These are phyloP conservation scores for Euphonia xanthogaster DNA, from an alignment of 2,797 vertebrate species.

Conservation along the genomic window DNA sequence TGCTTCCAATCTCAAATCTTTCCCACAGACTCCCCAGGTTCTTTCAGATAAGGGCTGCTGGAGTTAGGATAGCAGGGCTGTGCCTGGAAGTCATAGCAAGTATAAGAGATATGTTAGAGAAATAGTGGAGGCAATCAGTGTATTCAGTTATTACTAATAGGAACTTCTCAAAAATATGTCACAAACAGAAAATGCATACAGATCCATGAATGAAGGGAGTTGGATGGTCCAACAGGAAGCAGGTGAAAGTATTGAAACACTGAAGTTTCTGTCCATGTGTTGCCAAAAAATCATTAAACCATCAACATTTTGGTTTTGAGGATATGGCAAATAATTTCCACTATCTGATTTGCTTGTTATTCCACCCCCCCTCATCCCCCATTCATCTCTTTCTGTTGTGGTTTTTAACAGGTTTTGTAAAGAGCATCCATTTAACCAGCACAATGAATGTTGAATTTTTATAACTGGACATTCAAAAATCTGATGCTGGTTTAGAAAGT, in stretches of 20 bases:
- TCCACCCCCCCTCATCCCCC: neutral
- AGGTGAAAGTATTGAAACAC: neutral
- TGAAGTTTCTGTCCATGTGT: neutral
- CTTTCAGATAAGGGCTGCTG: neutral
- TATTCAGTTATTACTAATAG: neutral
- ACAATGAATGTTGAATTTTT: neutral
- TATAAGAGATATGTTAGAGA: neutral
- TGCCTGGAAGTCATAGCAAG: neutral
- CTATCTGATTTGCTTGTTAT: neutral
- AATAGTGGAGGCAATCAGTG: neutral
- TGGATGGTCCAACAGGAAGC: neutral
- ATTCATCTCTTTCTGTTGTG: neutral
- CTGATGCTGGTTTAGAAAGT: neutral
- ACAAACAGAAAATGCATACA: neutral
- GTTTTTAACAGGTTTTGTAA: neutral
- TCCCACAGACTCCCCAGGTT: neutral
- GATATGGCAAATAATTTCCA: neutral
- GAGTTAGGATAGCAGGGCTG: neutral
- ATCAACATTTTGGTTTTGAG: neutral
- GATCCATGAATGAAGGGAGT: neutral
- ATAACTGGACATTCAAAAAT: neutral
- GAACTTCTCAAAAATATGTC: neutral
- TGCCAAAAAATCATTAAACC: neutral
- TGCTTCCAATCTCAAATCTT: neutral
- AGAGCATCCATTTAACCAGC: neutral